Percentiles rank a stretch among this genome's conserved stretches.
These are phyloP conservation scores for Antennarius striatus DNA, from an alignment of 2,113 vertebrate genomes.

Conservation along the genomic window DNA sequence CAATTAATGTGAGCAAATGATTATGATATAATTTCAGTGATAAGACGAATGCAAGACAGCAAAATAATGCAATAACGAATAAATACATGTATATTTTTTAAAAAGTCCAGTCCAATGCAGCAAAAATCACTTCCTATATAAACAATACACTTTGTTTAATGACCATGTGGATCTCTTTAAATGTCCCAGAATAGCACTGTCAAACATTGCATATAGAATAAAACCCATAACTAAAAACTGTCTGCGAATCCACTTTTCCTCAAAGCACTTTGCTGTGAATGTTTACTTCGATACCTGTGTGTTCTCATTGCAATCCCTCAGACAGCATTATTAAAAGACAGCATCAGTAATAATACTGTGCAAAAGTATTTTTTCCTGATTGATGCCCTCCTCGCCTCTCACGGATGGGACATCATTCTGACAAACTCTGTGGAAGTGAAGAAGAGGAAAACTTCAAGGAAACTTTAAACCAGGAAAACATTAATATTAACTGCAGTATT, in stretches of 20 bases:
- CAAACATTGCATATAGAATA: too few species aligned
- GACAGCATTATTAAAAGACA: too few species aligned
- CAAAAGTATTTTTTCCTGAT: not conserved
- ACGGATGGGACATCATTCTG: slow-evolving; percentile 77
- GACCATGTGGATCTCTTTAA: too few species aligned
- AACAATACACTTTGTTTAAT: slow-evolving; percentile 10
- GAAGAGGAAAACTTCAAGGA: not conserved
- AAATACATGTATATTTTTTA: slow-evolving; percentile 11
- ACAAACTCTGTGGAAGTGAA: slow-evolving; percentile 72
- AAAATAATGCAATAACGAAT: slow-evolving; percentile 9
- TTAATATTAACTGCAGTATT: too few species aligned
- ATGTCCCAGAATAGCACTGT: too few species aligned
- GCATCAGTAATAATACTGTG: too few species aligned
- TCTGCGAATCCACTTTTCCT: too few species aligned
- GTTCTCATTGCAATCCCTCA: too few species aligned
- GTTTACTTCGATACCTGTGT: too few species aligned
- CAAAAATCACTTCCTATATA: slow-evolving; percentile 7
- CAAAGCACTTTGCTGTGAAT: too few species aligned
- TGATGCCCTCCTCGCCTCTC: slow-evolving; percentile 17
- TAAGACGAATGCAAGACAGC: not conserved
- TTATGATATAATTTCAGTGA: not conserved
- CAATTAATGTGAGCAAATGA: not conserved
- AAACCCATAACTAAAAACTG: too few species aligned
- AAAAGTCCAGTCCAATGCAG: slow-evolving; percentile 6
- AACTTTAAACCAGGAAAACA: too few species aligned